phyloP scores from a whole-genome alignment of 2,113 vertebrate genomes.

The Semicossyphus pulcher region DNA sequence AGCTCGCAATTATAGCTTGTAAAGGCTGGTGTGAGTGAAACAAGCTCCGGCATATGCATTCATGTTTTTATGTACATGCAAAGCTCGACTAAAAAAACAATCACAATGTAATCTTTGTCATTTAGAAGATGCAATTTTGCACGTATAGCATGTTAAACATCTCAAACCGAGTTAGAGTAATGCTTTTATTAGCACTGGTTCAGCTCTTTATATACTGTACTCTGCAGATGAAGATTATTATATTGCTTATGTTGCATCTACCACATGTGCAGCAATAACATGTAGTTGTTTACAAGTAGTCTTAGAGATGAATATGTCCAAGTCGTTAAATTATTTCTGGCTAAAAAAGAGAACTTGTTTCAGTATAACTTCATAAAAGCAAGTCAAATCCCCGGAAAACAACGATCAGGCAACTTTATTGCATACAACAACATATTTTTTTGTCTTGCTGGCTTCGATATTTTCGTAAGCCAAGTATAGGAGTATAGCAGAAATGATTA shows the following conservation, averaged over 20 bases:
- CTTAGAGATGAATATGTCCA: conserved; percentile 2
- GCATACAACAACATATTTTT: too few relatives aligned
- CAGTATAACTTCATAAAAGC: background rate
- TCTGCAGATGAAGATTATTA: background rate
- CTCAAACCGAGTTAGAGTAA: conserved; percentile 40
- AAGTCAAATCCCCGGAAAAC: too few relatives aligned
- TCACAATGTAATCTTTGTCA: conserved; percentile 38
- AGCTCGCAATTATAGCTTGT: conserved; percentile 51
- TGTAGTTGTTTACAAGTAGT: conserved; percentile 14
- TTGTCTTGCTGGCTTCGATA: too few relatives aligned
- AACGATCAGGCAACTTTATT: too few relatives aligned
- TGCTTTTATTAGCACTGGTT: conserved; percentile 33
- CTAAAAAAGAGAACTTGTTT: background rate
- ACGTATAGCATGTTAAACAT: conserved; percentile 27
- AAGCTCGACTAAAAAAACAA: conserved; percentile 31
- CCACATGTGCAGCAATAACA: conserved; percentile 6
- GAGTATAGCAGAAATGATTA: too few relatives aligned
- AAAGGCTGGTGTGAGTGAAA: conserved; percentile 25
- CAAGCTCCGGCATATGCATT: conserved; percentile 22
- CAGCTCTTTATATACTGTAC: conserved; percentile 13
- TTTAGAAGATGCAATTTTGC: conserved; percentile 37
- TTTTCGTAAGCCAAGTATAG: too few relatives aligned
- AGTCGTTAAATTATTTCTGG: background rate
- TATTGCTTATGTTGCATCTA: conserved; percentile 9
- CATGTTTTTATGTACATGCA: conserved; percentile 30